Evolutionary conservation across 2,113 vertebrate genomes (phyloP).

Genomic region (Muntiacus muntjak): DNA sequence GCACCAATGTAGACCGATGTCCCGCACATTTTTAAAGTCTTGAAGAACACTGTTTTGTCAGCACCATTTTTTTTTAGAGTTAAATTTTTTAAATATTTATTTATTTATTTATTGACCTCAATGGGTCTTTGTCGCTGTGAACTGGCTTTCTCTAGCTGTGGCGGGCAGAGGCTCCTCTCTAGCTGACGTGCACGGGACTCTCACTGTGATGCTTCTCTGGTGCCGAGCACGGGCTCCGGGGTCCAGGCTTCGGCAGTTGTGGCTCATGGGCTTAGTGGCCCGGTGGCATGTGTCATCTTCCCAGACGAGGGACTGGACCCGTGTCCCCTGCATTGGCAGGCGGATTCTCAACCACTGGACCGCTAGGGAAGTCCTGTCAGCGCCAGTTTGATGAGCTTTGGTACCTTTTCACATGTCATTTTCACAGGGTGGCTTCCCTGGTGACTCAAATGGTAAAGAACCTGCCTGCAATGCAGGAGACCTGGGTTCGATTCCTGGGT

Average conservation of each 20-base stretch:
- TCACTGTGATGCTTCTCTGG: neutral
- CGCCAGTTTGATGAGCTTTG: neutral
- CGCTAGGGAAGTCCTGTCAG: neutral
- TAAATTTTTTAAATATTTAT: neutral
- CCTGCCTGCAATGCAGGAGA: neutral
- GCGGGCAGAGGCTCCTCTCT: neutral
- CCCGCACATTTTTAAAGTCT: neutral
- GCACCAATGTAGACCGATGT: neutral
- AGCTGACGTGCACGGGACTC: neutral
- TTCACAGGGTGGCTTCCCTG: neutral
- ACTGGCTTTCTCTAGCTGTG: neutral
- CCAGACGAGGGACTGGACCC: neutral
- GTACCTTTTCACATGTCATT: neutral
- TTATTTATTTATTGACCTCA: neutral
- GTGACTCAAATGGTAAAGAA: neutral
- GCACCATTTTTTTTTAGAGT: neutral
- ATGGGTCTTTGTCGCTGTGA: neutral
- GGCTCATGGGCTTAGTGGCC: neutral
- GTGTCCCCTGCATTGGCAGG: neutral
- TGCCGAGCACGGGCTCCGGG: neutral
- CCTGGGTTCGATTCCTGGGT: accelerated
- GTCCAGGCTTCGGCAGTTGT: accelerated
- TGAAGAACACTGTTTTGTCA: neutral
- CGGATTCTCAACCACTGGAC: neutral
- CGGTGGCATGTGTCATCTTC: neutral